phyloP scores from a whole-genome alignment of 2,113 vertebrate genomes.

The Pantherophis guttatus region DNA sequence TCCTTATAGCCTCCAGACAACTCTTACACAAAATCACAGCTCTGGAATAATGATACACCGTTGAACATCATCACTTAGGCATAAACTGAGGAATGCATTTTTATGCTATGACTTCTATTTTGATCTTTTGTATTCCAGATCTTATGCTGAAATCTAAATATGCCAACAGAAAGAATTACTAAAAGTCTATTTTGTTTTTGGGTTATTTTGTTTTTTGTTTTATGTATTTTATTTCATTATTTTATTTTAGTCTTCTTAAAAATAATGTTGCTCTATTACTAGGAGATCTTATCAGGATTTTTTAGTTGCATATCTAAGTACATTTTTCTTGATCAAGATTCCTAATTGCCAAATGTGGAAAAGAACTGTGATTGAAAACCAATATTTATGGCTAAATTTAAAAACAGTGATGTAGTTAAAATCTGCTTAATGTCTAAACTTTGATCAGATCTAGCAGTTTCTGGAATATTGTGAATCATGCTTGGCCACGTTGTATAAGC shows the following conservation, averaged over 20 bases:
- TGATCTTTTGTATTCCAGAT: not conserved
- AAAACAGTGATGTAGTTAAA: not conserved
- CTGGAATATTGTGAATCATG: no score
- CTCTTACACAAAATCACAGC: not conserved
- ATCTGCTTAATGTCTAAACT: not conserved
- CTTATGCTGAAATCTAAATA: not conserved
- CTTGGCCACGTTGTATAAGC: not conserved
- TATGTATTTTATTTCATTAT: not conserved
- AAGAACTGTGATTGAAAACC: not conserved
- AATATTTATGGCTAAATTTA: not conserved
- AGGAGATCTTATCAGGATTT: constrained; percentile 5
- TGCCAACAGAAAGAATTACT: not conserved
- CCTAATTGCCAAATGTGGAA: not conserved
- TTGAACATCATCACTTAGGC: not conserved
- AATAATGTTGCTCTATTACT: constrained; percentile 20
- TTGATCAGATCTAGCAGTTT: not conserved
- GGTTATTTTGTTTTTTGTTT: not conserved
- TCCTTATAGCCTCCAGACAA: not conserved
- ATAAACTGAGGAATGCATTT: not conserved
- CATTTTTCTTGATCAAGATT: not conserved
- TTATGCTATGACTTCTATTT: not conserved
- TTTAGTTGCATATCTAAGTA: not conserved
- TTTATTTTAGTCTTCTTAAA: not conserved
- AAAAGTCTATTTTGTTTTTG: not conserved
- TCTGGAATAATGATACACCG: not conserved